These are phyloP conservation scores for Chrysomela aeneicollis DNA, from an alignment of 2,888 invertebrate genomes.

Conservation along the genomic window DNA sequence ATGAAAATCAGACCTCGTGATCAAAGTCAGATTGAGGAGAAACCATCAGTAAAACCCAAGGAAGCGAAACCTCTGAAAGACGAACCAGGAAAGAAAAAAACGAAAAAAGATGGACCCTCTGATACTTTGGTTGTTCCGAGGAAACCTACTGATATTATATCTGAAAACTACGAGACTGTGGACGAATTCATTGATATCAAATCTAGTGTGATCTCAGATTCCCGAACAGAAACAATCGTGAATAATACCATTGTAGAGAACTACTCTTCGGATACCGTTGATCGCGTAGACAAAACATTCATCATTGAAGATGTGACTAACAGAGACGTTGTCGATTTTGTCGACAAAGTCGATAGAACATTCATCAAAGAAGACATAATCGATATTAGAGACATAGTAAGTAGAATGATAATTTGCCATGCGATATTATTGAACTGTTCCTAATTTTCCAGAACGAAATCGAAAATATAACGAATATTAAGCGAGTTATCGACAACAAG, in stretches of 20 bases:
- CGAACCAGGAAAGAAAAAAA: constrained; percentile 8
- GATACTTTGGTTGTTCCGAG: constrained; percentile 7
- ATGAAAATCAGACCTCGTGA: not conserved
- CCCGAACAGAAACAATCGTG: constrained; percentile 25
- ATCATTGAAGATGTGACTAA: constrained; percentile 14
- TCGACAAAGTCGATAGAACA: constrained; percentile 63
- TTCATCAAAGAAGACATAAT: constrained; percentile 67
- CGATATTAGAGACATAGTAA: constrained; percentile 66
- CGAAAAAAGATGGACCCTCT: not conserved
- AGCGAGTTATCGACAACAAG: constrained; percentile 64
- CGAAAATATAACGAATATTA: constrained; percentile 59
- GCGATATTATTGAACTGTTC: constrained; percentile 12
- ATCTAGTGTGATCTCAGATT: constrained; percentile 38
- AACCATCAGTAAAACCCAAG: constrained; percentile 20
- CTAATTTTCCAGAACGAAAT: constrained; percentile 56
- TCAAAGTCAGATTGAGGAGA: constrained; percentile 7
- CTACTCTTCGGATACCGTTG: constrained; percentile 30
- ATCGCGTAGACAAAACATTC: constrained; percentile 24
- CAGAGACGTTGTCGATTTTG: constrained; percentile 34
- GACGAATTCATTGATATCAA: constrained; percentile 33
- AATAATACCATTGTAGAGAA: constrained; percentile 42
- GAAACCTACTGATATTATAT: constrained; percentile 19
- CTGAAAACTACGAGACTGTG: constrained; percentile 31
- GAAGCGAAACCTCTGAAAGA: not conserved
- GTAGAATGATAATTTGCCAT: constrained; percentile 37